Conservation (phyloP, 2,888 invertebrate species). For the Andrena bucephala region DNA sequence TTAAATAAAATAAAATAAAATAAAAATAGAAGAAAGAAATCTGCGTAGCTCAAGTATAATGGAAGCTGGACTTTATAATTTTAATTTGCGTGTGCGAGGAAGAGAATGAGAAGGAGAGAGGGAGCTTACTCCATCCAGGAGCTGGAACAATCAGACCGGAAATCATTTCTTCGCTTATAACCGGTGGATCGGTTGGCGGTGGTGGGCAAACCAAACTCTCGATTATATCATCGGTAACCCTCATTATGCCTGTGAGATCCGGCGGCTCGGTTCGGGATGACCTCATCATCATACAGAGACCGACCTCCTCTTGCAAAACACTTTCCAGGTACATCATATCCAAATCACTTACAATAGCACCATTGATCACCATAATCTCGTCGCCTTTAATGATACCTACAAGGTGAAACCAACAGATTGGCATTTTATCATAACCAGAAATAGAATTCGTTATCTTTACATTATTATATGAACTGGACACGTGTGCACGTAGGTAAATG, state of each 20-base stretch:
- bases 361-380: constrained; percentile 99
- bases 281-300: constrained; percentile 98
- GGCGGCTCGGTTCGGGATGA: constrained; percentile 88
- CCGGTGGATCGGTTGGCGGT: constrained; percentile 96
- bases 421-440: background rate
- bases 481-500: too few species aligned
- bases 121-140: constrained; percentile 95
- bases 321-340: constrained; percentile 99
- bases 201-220: constrained; percentile 98
- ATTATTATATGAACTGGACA: too few species aligned
- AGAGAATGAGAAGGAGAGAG: background rate
- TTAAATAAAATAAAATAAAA: too few species aligned
- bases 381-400: constrained; percentile 98
- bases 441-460: too few species aligned
- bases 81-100: background rate
- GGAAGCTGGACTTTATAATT: too few species aligned
- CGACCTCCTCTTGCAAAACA: constrained; percentile 96
- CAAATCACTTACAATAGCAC: constrained; percentile 98
- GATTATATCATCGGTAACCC: constrained; percentile 97
- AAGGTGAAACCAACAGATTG: background rate
- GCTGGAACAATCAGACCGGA: constrained; percentile 98
- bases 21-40: too few species aligned
- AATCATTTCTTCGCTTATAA: constrained; percentile 98
- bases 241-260: constrained; percentile 89
- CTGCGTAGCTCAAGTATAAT: too few species aligned